Evolutionary conservation across 2,113 vertebrate genomes (phyloP).

Genomic region (Pelobates fuscus): DNA sequence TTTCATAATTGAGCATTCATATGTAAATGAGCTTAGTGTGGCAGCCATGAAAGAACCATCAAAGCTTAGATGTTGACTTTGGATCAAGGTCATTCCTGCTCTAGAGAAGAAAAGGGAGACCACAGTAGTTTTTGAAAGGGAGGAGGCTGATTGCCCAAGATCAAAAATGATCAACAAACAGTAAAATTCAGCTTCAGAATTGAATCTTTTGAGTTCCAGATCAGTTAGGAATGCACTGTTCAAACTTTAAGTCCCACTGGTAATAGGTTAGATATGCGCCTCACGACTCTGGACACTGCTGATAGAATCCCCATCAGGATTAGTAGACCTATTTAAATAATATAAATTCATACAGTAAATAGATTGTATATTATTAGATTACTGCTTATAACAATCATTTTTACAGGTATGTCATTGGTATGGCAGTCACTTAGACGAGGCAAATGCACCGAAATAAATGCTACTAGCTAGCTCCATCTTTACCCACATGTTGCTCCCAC

Average conservation of each 20-base stretch:
- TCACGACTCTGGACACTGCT: not conserved
- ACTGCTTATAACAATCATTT: too few species aligned
- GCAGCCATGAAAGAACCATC: constrained; percentile 5
- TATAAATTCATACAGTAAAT: not conserved
- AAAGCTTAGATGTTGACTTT: constrained; percentile 33
- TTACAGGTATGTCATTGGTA: too few species aligned
- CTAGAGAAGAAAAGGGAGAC: constrained; percentile 20
- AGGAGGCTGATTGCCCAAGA: not conserved
- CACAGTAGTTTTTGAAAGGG: not conserved
- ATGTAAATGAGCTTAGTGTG: constrained; percentile 28
- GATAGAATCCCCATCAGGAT: not conserved
- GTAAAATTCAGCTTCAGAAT: constrained; percentile 7
- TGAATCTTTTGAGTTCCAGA: not conserved
- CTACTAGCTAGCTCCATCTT: too few species aligned
- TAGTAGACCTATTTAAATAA: not conserved
- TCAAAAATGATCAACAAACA: constrained; percentile 17
- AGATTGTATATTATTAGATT: too few species aligned
- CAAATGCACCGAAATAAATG: too few species aligned
- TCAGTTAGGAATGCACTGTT: not conserved
- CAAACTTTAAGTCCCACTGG: not conserved
- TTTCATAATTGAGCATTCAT: constrained; percentile 36
- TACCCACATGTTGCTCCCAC: too few species aligned
- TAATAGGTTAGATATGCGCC: not conserved
- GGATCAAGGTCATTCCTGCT: constrained; percentile 39
- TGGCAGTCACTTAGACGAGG: too few species aligned